Evolutionary conservation across 2,888 invertebrate species (phyloP), one percentile per base, ranked within the genome.

Genomic region (Microctonus hyperodae): DNA sequence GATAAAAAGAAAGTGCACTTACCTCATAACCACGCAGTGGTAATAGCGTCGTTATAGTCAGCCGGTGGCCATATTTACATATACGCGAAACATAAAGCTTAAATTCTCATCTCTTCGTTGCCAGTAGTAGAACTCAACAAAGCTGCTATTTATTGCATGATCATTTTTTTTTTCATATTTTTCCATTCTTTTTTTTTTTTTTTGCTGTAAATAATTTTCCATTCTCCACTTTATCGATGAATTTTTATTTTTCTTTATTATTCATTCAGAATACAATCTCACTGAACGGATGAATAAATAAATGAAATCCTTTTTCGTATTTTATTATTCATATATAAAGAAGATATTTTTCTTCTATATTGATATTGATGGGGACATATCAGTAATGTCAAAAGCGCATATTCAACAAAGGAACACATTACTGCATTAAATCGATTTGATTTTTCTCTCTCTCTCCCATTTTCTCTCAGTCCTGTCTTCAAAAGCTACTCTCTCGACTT

Each of bases 1-100:
- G 16, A 28, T 50, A 28, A 48, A 50, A 25, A 23, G 23, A 51
- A 51, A 51, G 20, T n/a, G 23, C 51, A 51, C 51, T 60, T 60
- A 50, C 60, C 50, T 28, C 50, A 48, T 48, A 44, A 33, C 31
- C 31, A 50, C 59, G 35, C 59, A 71, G 68, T 69, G 28, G 65
- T 68, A 67, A 65, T 22, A 64, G 23, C 66, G 58, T 28, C 62
- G 60, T 62, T 64, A 57, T 22, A 72, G 70, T 69, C 68, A 68
- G 64, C 56, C 37, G 65, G 48, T 48, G 50, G 64, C 64, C 65
- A 37, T 61, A 65, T 48, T 53, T 48, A 55, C 64, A 65, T 48
- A 53, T 48, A 55, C 64, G 53, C n/a, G 66, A 63, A 53, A 40
- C 44, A 25, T 58, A 25, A 58, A 40, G 40, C 28, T 59, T 13